Evolutionary conservation across 2,797 vertebrate genomes (phyloP).

Genomic region (Amblyopsis hoosieri): DNA sequence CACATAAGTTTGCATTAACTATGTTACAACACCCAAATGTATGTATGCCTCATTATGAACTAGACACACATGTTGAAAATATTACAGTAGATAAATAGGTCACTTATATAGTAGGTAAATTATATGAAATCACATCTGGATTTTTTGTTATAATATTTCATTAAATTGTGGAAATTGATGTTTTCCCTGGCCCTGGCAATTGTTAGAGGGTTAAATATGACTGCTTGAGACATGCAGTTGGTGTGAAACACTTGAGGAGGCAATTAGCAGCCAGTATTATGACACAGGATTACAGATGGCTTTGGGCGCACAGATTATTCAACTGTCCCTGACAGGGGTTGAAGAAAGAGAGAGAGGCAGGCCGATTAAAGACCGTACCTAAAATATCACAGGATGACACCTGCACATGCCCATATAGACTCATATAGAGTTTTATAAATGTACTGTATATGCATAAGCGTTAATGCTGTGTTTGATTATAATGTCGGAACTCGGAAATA

Average conservation of each 20-base stretch:
- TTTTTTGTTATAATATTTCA: background rate
- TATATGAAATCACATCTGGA: too few relatives aligned
- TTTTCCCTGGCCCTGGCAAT: background rate
- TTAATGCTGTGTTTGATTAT: too few relatives aligned
- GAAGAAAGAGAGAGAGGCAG: background rate
- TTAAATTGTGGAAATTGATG: background rate
- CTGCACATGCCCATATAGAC: background rate
- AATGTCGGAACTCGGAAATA: too few relatives aligned
- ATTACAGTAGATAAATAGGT: too few relatives aligned
- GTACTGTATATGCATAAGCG: too few relatives aligned
- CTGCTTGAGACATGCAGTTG: slow-evolving; percentile 77
- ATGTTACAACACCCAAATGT: too few relatives aligned
- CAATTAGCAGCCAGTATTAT: slow-evolving; percentile 51
- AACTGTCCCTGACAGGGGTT: slow-evolving; percentile 32
- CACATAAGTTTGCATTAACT: too few relatives aligned
- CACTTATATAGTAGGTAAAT: too few relatives aligned
- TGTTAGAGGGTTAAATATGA: background rate
- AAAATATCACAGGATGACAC: background rate
- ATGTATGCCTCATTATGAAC: too few relatives aligned
- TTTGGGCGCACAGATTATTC: slow-evolving; percentile 56
- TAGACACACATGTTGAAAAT: too few relatives aligned
- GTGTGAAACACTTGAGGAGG: slow-evolving; percentile 69
- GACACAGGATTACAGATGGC: slow-evolving; percentile 60
- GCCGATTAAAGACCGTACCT: background rate
- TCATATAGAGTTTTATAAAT: too few relatives aligned